These are phyloP conservation scores for Pluvianellus socialis DNA, from an alignment of 2,113 vertebrate species.

Conservation along the genomic window DNA sequence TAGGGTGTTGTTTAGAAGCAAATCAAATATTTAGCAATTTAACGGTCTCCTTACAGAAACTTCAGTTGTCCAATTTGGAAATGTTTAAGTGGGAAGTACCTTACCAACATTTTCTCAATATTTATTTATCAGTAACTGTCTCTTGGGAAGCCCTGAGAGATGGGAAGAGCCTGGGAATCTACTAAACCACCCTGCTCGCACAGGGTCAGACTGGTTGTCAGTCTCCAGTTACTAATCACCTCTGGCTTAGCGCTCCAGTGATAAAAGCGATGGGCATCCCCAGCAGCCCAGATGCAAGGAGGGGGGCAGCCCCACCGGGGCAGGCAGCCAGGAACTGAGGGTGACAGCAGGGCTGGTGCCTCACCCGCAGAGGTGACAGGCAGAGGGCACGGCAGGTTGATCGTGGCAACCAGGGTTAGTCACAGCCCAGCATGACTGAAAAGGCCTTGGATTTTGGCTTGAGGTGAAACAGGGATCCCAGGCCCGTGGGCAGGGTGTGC, in stretches of 20 bases:
- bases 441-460: neutral
- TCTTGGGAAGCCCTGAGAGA: neutral
- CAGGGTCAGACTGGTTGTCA: neutral
- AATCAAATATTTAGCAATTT: neutral
- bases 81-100: neutral
- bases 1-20: neutral
- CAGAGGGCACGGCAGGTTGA: neutral
- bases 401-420: neutral
- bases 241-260: neutral
- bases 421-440: neutral
- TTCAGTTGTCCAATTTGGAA: neutral
- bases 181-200: accelerated
- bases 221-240: neutral
- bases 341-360: neutral
- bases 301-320: neutral
- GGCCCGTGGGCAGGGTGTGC: neutral
- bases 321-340: neutral
- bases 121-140: neutral
- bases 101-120: neutral
- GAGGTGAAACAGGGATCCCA: neutral
- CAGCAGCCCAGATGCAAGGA: neutral
- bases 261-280: neutral
- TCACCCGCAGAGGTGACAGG: neutral
- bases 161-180: neutral
- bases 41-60: neutral